Conservation (phyloP, 1,140 invertebrate genomes). For the Temnothorax curvispinosus region DNA sequence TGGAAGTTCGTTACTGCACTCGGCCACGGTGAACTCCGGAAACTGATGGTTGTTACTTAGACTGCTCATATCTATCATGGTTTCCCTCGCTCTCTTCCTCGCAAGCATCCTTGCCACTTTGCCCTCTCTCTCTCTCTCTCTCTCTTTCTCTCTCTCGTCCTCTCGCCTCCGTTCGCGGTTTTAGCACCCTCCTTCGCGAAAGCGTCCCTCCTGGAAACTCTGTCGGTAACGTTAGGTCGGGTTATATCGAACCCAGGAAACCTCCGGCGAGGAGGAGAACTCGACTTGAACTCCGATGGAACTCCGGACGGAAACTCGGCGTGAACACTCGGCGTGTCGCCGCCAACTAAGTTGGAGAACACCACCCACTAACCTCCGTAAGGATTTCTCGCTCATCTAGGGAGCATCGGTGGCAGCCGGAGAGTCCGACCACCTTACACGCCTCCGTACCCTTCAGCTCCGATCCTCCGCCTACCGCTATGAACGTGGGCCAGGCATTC, state of each 20-base stretch:
- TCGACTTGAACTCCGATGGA: conserved; percentile 62
- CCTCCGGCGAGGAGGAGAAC: conserved; percentile 45
- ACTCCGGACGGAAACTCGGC: conserved; percentile 76
- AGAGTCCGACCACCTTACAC: conserved; percentile 64
- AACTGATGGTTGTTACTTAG: conserved; percentile 80
- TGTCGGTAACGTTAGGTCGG: conserved; percentile 53
- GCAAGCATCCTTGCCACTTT: conserved; percentile 37
- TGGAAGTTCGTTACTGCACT: conserved; percentile 70
- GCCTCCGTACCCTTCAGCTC: conserved; percentile 58
- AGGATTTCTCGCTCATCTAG: conserved; percentile 65
- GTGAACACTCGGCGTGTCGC: conserved; percentile 80
- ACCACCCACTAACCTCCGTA: conserved; percentile 55
- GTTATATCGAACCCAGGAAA: conserved; percentile 49
- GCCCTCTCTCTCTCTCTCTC: neutral
- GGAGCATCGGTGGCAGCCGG: conserved; percentile 52
- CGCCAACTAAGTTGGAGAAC: conserved; percentile 81
- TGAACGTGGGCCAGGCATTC: conserved; percentile 72
- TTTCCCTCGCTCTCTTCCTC: conserved; percentile 36
- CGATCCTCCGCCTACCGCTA: conserved; percentile 48
- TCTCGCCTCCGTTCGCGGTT: conserved; percentile 65
- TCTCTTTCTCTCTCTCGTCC: neutral
- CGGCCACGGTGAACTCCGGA: conserved; percentile 68
- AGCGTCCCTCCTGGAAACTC: conserved; percentile 58
- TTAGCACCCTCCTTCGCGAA: conserved; percentile 69
- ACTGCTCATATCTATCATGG: conserved; percentile 81